Conservation (phyloP, 2,113 vertebrate genomes). For the Lophura nycthemera region DNA sequence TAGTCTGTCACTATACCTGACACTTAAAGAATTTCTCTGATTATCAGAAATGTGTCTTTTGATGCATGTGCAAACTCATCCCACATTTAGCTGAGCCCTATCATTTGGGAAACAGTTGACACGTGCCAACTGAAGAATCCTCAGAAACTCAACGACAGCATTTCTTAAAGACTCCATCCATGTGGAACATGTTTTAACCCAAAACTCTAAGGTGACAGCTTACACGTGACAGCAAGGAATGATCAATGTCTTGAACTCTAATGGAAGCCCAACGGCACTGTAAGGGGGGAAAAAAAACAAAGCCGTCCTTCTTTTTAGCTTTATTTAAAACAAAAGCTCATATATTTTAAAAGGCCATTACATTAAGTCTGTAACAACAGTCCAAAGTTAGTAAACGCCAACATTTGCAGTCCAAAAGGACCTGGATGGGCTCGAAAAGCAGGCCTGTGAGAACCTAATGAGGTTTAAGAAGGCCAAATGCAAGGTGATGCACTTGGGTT, state of each 20-base stretch:
- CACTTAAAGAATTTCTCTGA: neutral
- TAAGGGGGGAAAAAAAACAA: neutral
- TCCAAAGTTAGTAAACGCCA: neutral
- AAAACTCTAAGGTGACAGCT: neutral
- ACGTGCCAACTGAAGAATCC: neutral
- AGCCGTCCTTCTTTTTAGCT: neutral
- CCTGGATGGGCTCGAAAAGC: too few relatives aligned
- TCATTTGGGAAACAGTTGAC: neutral
- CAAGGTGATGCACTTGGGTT: too few relatives aligned
- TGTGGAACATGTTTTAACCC: neutral
- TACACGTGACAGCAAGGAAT: neutral
- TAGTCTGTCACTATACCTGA: neutral
- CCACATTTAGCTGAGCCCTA: neutral
- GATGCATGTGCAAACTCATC: neutral
- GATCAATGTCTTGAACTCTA: fast-evolving
- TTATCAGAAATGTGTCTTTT: neutral
- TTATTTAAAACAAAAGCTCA: neutral
- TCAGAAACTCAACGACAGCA: neutral
- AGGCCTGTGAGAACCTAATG: too few relatives aligned
- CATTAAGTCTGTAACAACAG: neutral
- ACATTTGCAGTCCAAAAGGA: too few relatives aligned
- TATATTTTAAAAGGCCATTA: neutral
- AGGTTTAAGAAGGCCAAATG: too few relatives aligned
- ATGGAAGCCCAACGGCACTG: neutral
- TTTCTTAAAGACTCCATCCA: neutral